A percentile compares a stretch with the other conserved stretches of the same genome.
Evolutionary conservation across 1,140 invertebrate species (phyloP).

Genomic region (Platyura marginata): DNA sequence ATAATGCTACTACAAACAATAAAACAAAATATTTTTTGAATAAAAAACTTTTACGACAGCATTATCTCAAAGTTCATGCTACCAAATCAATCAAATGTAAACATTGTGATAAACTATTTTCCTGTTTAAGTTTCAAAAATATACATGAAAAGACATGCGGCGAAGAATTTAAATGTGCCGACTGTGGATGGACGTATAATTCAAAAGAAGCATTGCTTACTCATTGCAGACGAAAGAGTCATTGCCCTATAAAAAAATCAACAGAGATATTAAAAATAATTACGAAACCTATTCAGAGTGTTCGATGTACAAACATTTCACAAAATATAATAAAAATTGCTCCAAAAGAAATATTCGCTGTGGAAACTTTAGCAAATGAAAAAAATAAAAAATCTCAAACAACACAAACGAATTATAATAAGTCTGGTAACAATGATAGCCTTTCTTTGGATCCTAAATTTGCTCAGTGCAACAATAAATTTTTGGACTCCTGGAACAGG

Average conservation of each 20-base stretch:
- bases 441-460: background rate
- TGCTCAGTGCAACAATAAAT: background rate
- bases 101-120: slow-evolving; percentile 33
- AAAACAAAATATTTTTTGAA: slow-evolving; percentile 12
- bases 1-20: slow-evolving; percentile 8
- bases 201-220: slow-evolving; percentile 35
- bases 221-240: slow-evolving; percentile 32
- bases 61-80: slow-evolving; percentile 41
- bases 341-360: slow-evolving; percentile 1
- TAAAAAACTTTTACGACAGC: slow-evolving; percentile 26
- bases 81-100: slow-evolving; percentile 31
- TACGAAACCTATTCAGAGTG: background rate
- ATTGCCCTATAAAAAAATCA: slow-evolving; percentile 15
- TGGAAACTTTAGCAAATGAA: slow-evolving; percentile 6
- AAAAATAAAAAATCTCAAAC: background rate
- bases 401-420: background rate
- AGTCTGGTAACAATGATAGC: background rate
- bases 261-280: background rate
- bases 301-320: background rate
- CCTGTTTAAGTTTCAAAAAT: slow-evolving; percentile 26
- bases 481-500: background rate
- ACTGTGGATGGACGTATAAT: slow-evolving; percentile 30
- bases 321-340: background rate
- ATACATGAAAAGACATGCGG: slow-evolving; percentile 31
- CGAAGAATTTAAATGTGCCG: slow-evolving; percentile 27